Conservation (phyloP, 1,140 invertebrate species). For the Mamestra configurata region DNA sequence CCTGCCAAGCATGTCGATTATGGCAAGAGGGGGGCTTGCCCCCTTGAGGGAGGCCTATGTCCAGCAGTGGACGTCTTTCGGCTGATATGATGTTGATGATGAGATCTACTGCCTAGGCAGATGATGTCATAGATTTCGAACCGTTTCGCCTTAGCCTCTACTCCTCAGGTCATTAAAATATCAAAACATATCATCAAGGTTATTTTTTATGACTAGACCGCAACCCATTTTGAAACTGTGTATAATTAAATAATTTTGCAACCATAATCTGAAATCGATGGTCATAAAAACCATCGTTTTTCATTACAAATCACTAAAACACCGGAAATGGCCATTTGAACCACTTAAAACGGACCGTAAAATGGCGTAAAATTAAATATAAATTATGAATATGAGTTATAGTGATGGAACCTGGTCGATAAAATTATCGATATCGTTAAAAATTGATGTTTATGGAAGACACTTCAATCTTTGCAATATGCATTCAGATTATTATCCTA, state of each 20-base stretch:
- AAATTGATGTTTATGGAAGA: background rate
- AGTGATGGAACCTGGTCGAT: conserved; percentile 20
- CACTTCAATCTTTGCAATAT: too few species aligned
- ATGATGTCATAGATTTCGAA: background rate
- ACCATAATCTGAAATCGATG: conserved; percentile 42
- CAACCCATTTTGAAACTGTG: conserved; percentile 22
- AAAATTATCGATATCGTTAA: conserved; percentile 21
- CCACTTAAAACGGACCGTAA: conserved; percentile 45
- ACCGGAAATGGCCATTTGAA: conserved; percentile 46
- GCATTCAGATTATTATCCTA: too few species aligned
- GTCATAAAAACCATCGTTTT: conserved; percentile 41
- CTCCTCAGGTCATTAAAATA: background rate
- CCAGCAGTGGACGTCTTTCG: too few species aligned
- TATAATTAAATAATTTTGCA: conserved; percentile 49
- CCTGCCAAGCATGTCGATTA: too few species aligned
- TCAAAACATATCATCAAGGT: background rate
- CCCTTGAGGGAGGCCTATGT: too few species aligned
- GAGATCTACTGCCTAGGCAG: too few species aligned
- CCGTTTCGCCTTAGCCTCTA: background rate
- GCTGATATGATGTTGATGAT: too few species aligned
- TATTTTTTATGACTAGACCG: conserved; percentile 6
- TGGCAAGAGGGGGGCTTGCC: too few species aligned
- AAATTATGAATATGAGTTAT: conserved; percentile 44
- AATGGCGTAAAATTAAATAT: conserved; percentile 51
- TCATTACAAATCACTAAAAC: conserved; percentile 39